Conservation (phyloP, 1,140 invertebrate genomes). For the Macrocentrus cingulum region DNA sequence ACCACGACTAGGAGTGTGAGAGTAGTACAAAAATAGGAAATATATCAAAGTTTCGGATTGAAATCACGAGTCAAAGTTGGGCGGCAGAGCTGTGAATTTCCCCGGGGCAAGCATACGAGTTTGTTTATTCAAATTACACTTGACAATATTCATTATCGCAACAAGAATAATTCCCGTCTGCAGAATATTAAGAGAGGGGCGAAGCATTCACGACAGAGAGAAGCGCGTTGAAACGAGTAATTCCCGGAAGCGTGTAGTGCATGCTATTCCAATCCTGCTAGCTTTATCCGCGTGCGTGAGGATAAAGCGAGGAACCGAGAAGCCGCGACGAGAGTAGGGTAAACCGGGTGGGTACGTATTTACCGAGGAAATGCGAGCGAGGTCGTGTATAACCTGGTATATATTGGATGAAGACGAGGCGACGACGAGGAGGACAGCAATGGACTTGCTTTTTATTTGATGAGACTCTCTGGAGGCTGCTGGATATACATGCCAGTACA, state of each 20-base stretch:
- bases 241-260: conserved; percentile 16
- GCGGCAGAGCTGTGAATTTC: too few species aligned
- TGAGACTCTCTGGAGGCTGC: conserved; percentile 12
- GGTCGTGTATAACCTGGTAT: conserved; percentile 23
- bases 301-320: not conserved
- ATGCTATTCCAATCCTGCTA: conserved; percentile 18
- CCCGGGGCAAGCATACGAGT: too few species aligned
- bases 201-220: not conserved
- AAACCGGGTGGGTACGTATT: conserved; percentile 14
- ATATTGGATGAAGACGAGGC: conserved; percentile 15
- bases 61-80: too few species aligned
- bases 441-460: conserved; percentile 28
- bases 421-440: not conserved
- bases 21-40: too few species aligned
- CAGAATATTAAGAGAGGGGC: not conserved
- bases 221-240: conserved; percentile 21
- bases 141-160: conserved; percentile 2
- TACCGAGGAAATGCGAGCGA: conserved; percentile 23
- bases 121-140: not conserved
- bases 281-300: conserved; percentile 16
- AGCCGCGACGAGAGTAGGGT: not conserved
- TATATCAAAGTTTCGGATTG: too few species aligned
- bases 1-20: too few species aligned
- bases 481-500: not conserved
- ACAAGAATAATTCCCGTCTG: not conserved